phyloP scores from a whole-genome alignment of 1,140 invertebrate species.

The Protaetia brevitarsis region DNA sequence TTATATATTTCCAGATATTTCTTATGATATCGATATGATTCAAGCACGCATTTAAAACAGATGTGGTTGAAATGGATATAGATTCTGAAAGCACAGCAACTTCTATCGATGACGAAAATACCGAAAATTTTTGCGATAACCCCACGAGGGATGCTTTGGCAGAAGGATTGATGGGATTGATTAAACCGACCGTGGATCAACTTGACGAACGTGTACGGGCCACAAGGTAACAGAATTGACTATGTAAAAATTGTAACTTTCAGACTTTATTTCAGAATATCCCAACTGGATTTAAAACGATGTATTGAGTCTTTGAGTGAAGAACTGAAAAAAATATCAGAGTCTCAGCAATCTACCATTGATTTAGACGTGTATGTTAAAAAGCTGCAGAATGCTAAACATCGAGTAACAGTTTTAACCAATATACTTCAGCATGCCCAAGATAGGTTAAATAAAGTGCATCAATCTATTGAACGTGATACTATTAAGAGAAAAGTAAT shows the following conservation, averaged over 20 bases:
- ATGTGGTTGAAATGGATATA: conserved; percentile 37
- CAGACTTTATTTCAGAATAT: conserved; percentile 60
- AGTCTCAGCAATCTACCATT: conserved; percentile 74
- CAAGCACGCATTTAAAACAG: no score
- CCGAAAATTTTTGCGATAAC: conserved; percentile 84
- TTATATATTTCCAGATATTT: neutral
- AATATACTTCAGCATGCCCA: conserved; percentile 85
- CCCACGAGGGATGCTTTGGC: conserved; percentile 85
- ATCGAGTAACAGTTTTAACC: conserved; percentile 82
- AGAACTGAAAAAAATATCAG: conserved; percentile 77
- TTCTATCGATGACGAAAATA: conserved; percentile 85
- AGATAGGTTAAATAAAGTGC: conserved; percentile 80
- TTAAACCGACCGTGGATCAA: conserved; percentile 88
- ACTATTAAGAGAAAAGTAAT: conserved; percentile 68
- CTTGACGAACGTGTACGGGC: conserved; percentile 83
- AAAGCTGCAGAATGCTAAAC: conserved; percentile 82
- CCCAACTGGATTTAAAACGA: conserved; percentile 83
- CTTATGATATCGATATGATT: no score
- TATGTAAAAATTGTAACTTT: neutral
- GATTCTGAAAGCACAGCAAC: conserved; percentile 70
- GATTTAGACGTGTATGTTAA: conserved; percentile 88
- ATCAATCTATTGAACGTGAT: conserved; percentile 77
- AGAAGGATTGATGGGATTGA: conserved; percentile 82
- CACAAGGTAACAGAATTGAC: conserved; percentile 77
- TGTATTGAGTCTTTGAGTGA: conserved; percentile 82